These are phyloP conservation scores for Bergia sp. DNA, from an alignment of 92 coral and sea anemone genomes.

Conservation along the genomic window DNA sequence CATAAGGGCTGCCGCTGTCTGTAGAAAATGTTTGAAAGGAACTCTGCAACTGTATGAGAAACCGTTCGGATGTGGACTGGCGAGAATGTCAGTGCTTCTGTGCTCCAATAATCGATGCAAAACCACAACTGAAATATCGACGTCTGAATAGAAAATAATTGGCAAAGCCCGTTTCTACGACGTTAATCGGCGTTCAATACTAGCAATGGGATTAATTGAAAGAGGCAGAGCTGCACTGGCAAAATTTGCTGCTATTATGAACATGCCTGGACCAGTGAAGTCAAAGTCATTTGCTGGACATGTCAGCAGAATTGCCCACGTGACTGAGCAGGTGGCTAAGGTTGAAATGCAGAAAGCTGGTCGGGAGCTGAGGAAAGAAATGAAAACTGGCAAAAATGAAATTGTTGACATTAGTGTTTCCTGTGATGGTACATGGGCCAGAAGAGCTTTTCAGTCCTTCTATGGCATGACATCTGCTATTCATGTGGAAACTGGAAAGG, in stretches of 20 bases:
- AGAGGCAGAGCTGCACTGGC: too few relatives aligned
- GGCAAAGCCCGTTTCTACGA: constrained; percentile 1
- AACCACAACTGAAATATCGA: constrained; percentile 52
- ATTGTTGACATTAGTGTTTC: too few relatives aligned
- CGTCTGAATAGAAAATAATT: constrained; percentile 48
- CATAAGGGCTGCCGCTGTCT: too few relatives aligned
- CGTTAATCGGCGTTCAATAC: constrained; percentile 49
- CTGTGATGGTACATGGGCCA: too few relatives aligned
- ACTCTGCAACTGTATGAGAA: too few relatives aligned
- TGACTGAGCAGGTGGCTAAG: constrained; percentile 47
- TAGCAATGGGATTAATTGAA: constrained; percentile 53
- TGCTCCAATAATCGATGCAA: constrained; percentile 55
- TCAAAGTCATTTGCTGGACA: too few relatives aligned
- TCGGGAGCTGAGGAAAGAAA: constrained; percentile 39
- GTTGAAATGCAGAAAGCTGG: constrained; percentile 63
- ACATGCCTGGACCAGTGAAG: constrained; percentile 39
- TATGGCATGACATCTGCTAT: constrained; percentile 51
- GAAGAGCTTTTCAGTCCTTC: constrained; percentile 53
- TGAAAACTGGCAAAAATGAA: background rate
- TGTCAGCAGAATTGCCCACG: background rate
- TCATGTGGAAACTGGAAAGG: too few relatives aligned
- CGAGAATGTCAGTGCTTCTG: constrained; percentile 47
- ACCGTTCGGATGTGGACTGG: constrained; percentile 51
- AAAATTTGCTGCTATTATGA: constrained; percentile 17
- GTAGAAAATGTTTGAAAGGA: too few relatives aligned